Evolutionary conservation across 1,140 invertebrate species (phyloP), one percentile per base, ranked within the genome.

Genomic region (Colletes gigas): DNA sequence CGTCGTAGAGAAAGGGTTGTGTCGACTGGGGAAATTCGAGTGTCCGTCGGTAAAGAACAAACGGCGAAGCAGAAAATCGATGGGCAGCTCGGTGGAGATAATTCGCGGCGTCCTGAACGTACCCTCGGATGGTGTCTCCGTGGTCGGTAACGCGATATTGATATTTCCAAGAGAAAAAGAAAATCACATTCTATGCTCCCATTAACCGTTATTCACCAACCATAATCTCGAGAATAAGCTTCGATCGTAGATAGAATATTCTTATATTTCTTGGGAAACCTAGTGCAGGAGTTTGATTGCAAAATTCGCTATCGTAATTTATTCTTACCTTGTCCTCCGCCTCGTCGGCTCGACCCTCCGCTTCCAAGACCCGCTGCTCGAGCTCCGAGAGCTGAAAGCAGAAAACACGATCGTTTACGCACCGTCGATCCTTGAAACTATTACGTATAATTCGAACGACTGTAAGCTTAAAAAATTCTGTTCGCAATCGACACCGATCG

Each of bases 281-380:
- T 15, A 3, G 4, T 10, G 6, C 12, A 19, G 21, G 6, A 30
- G 41, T 21, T 73, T 44, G 50, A 47, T 65, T 55, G 30, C 50
- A n/a, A 71, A 62, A 55, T 19, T 9, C 44, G 62, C 30, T n/a
- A 63, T 54, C 50, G 44, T 68, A 67, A 69, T 75, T 50, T 79
- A 52, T 65, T 54, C 93, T 95, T 95, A 98, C 97, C 96, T 98
- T 98, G 93, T 98, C 97, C 93, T 98, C 97, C 72, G 97, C 97
- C 93, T 98, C 97, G 90, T 98, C 97, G 55, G 97, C 97, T 88
- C 97, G 95, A 83, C 96, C 96, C 94, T 98, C 97, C 80, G 97
- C 97, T 93, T 98, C 97, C 91, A 98, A 94, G 89, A 98, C 97
- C 86, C 97, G 95, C 91, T 97, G 97, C 91, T 98, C 97, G 94